Evolutionary conservation across 2,888 invertebrate genomes (phyloP).

Genomic region (Sinodicranocentrus sp.): DNA sequence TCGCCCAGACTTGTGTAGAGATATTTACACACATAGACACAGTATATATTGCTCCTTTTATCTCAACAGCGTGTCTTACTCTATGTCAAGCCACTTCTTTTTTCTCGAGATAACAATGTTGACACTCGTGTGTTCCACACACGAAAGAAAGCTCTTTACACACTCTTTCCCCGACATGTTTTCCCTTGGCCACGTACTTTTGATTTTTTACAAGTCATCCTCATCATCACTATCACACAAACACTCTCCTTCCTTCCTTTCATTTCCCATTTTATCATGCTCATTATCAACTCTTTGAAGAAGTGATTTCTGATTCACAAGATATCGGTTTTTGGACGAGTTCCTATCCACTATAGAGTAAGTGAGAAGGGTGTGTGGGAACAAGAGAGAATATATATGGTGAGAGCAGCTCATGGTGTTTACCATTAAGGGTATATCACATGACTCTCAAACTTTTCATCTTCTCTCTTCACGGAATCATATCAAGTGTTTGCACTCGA

Average conservation of each 20-base stretch:
- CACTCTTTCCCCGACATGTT: conserved; percentile 9
- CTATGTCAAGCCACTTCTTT: conserved; percentile 34
- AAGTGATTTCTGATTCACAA: conserved; percentile 36
- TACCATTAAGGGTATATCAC: no score
- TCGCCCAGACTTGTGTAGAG: background rate
- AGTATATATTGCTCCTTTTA: background rate
- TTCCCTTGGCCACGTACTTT: background rate
- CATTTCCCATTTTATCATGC: conserved; percentile 41
- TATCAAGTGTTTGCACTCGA: conserved; percentile 45
- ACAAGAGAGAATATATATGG: no score
- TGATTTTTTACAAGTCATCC: background rate
- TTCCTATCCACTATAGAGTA: no score
- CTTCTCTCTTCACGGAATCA: conserved; percentile 35
- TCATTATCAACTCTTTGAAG: conserved; percentile 47
- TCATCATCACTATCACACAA: background rate
- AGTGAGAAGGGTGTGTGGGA: no score
- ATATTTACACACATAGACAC: background rate
- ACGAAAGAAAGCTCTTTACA: conserved; percentile 10
- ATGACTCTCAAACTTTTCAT: conserved; percentile 27
- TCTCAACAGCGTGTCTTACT: conserved; percentile 38
- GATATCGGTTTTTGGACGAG: conserved; percentile 37
- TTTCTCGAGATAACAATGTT: conserved; percentile 57
- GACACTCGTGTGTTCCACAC: conserved; percentile 40
- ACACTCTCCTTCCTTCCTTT: background rate
- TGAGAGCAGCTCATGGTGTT: no score